Conservation (phyloP, 2,113 vertebrate species). For the Machaerirhynchus nigripectus region DNA sequence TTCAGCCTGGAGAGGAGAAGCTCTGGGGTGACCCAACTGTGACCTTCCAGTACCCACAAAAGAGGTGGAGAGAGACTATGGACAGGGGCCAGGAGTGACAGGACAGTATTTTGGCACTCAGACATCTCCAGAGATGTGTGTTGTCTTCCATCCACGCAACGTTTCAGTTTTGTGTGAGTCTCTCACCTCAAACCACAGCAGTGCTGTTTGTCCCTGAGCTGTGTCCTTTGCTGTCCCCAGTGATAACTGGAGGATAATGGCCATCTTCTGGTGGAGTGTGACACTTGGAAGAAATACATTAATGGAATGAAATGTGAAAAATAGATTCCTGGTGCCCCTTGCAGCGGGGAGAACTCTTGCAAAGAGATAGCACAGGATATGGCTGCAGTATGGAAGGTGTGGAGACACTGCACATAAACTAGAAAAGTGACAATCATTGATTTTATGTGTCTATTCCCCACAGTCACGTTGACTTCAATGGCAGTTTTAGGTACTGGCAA, state of each 20-base stretch:
- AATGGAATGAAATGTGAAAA: background rate
- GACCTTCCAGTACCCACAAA: background rate
- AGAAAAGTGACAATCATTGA: background rate
- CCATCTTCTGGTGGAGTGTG: background rate
- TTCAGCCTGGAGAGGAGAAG: background rate
- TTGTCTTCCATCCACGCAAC: background rate
- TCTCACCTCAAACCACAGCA: background rate
- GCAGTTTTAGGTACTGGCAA: background rate
- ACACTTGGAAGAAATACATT: background rate
- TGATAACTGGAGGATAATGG: background rate
- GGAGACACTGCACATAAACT: background rate
- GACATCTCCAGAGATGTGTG: background rate
- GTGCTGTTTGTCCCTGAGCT: background rate
- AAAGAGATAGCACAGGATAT: background rate
- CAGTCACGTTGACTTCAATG: background rate
- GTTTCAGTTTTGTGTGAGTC: background rate
- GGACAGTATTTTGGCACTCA: background rate
- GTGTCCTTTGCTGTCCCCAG: background rate
- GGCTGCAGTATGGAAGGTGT: background rate
- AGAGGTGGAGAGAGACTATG: background rate
- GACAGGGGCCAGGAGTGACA: background rate
- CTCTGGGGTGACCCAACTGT: background rate
- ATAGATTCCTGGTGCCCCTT: background rate
- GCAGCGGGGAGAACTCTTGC: background rate
- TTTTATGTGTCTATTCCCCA: background rate